Conservation (phyloP, 2,797 vertebrate genomes). For the Dromococcyx pavoninus region DNA sequence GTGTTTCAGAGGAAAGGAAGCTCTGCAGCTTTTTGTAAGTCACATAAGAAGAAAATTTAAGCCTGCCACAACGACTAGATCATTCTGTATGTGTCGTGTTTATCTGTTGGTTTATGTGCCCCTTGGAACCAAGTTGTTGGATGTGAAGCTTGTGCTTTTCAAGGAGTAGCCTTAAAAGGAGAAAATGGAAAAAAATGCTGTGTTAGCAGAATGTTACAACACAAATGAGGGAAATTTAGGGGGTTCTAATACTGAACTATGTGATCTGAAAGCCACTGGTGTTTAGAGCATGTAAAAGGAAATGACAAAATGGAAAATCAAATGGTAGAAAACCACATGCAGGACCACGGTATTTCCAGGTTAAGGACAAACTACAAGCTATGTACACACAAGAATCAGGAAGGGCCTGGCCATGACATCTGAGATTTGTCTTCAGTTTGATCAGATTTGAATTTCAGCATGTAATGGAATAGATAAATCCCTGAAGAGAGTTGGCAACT, state of each 20-base stretch:
- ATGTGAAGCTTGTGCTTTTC: not conserved
- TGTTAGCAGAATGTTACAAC: not conserved
- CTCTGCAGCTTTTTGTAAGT: not conserved
- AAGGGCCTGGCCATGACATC: not conserved
- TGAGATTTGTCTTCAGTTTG: not conserved
- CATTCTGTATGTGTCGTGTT: not conserved
- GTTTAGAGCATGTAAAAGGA: not conserved
- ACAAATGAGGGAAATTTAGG: no score
- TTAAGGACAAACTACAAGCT: not conserved
- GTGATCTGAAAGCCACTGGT: not conserved
- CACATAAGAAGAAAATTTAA: not conserved
- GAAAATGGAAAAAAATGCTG: not conserved
- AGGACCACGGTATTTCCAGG: not conserved
- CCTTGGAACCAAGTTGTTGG: not conserved
- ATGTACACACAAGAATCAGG: not conserved
- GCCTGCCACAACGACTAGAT: not conserved
- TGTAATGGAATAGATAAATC: not conserved
- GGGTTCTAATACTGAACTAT: not conserved
- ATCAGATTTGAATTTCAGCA: not conserved
- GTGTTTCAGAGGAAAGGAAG: not conserved
- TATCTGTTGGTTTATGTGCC: fast-evolving
- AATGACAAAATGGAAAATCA: not conserved
- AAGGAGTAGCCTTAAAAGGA: not conserved
- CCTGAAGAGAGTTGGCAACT: not conserved
- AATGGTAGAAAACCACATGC: not conserved